Evolutionary conservation across 2,113 vertebrate species (phyloP).

Genomic region (Balaeniceps rex): DNA sequence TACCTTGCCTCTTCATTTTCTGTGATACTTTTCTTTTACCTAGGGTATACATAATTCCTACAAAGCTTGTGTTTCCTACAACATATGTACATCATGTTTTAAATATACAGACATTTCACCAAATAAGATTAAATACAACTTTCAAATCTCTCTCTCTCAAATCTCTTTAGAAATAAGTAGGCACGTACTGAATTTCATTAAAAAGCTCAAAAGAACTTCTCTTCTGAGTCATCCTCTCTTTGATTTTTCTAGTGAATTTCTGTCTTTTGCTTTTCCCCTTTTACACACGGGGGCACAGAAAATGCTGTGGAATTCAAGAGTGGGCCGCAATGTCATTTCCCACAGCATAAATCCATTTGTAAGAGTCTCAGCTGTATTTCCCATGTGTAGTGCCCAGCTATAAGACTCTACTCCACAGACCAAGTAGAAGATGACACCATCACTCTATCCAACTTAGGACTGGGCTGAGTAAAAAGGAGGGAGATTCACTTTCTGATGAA

Average conservation of each 20-base stretch:
- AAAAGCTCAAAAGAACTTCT: constrained; percentile 11
- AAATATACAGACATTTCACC: constrained; percentile 25
- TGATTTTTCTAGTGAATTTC: constrained; percentile 1
- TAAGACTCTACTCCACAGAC: neutral
- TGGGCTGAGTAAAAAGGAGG: neutral
- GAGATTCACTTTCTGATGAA: neutral
- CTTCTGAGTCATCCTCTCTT: neutral
- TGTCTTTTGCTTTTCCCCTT: neutral
- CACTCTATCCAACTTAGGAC: neutral
- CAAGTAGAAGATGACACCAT: neutral
- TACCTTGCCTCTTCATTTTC: neutral
- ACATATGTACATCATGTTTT: neutral
- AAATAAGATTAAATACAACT: constrained; percentile 8
- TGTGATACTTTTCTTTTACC: constrained; percentile 12
- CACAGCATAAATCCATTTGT: neutral
- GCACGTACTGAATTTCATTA: constrained; percentile 12
- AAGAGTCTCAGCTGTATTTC: neutral
- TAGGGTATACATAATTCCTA: constrained; percentile 2
- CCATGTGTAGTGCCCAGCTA: neutral
- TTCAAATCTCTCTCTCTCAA: constrained; percentile 3
- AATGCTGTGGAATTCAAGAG: neutral
- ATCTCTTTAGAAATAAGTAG: constrained; percentile 23
- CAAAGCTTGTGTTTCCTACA: neutral
- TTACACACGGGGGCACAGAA: neutral
- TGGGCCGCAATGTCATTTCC: neutral